Percentiles rank a stretch among this genome's conserved stretches.
phyloP scores from a whole-genome alignment of 2,888 invertebrate species.

The Parelbella ahira region DNA sequence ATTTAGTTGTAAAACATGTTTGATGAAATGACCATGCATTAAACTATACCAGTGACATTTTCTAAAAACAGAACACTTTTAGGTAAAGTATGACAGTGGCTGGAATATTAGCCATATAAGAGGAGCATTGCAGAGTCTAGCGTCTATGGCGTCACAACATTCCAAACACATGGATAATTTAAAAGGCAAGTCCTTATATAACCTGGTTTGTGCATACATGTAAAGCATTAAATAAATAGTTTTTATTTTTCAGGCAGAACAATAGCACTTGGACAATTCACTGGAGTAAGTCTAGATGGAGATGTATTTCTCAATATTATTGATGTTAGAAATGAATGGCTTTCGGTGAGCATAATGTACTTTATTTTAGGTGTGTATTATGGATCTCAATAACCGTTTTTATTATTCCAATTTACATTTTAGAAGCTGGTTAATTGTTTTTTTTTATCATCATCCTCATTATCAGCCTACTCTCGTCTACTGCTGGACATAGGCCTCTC shows the following conservation, averaged over 20 bases:
- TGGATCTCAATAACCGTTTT: background rate
- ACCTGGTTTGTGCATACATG: too few species aligned
- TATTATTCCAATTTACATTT: background rate
- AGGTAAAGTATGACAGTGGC: slow-evolving; percentile 88
- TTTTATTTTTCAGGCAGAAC: slow-evolving; percentile 85
- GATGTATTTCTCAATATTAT: slow-evolving; percentile 94
- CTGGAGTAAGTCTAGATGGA: slow-evolving; percentile 94
- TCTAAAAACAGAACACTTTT: too few species aligned
- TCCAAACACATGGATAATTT: slow-evolving; percentile 84
- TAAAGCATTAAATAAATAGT: too few species aligned
- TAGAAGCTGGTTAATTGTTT: too few species aligned
- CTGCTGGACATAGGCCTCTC: too few species aligned
- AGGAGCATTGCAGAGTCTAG: slow-evolving; percentile 93
- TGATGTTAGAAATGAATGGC: slow-evolving; percentile 96
- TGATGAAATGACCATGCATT: too few species aligned
- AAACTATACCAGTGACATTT: too few species aligned
- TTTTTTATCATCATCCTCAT: too few species aligned
- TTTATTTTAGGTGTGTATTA: slow-evolving; percentile 21
- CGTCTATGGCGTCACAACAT: slow-evolving; percentile 87
- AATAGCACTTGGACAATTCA: slow-evolving; percentile 92
- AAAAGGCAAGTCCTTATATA: slow-evolving; percentile 77
- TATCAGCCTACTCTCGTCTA: too few species aligned
- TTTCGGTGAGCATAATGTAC: slow-evolving; percentile 84
- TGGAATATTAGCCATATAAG: slow-evolving; percentile 94
- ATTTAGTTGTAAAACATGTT: too few species aligned